These are phyloP conservation scores for Microtus ochrogaster DNA, from an alignment of 2,113 vertebrate genomes.

Conservation along the genomic window DNA sequence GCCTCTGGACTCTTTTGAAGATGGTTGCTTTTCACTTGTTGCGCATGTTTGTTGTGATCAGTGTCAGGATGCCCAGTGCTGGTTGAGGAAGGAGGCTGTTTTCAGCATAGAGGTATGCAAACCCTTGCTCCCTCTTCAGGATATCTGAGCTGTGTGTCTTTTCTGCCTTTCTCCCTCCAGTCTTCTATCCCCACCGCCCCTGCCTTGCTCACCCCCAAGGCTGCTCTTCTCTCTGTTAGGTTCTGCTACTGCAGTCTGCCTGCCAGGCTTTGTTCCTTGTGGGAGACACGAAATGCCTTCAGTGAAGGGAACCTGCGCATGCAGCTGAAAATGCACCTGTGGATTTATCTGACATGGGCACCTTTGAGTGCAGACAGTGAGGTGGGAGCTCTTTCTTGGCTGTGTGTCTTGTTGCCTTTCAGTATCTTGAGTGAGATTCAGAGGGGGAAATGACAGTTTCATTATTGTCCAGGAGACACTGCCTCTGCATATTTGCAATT, in stretches of 20 bases:
- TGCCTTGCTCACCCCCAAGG: background rate
- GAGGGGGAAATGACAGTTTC: background rate
- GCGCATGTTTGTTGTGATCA: background rate
- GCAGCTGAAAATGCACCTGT: background rate
- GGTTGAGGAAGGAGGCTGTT: background rate
- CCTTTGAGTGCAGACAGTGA: background rate
- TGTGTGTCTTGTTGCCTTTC: background rate
- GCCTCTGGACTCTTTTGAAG: background rate
- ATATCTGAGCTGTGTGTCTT: background rate
- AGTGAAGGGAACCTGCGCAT: background rate
- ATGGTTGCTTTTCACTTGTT: background rate
- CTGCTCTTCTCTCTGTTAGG: background rate
- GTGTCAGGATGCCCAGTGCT: background rate
- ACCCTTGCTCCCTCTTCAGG: background rate
- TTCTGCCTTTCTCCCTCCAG: accelerated
- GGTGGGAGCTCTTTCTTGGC: background rate
- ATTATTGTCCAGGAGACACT: background rate
- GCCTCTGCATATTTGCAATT: background rate
- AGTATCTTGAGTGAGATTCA: background rate
- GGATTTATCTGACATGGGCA: background rate
- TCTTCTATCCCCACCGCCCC: background rate
- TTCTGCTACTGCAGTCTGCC: background rate
- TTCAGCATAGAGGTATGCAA: background rate
- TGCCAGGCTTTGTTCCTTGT: background rate
- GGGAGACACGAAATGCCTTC: background rate